Conservation (phyloP, 2,888 invertebrate species). For the Pilophorus perplexus region DNA sequence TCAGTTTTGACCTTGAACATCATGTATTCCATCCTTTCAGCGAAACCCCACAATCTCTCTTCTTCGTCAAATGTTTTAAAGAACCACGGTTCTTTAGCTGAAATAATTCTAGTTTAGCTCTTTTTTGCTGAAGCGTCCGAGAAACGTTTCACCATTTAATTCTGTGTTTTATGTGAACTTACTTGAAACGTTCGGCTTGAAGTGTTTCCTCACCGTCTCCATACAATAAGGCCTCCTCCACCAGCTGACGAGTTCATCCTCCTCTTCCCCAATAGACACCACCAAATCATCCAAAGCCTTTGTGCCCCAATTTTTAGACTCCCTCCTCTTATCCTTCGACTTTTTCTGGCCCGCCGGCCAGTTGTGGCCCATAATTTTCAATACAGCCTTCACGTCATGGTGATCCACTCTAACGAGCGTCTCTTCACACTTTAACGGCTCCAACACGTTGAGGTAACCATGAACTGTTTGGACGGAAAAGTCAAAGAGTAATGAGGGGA, state of each 20-base stretch:
- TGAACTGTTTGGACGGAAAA: background rate
- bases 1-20: too few species aligned
- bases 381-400: constrained; percentile 36
- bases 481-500: constrained; percentile 23
- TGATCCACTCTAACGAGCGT: constrained; percentile 38
- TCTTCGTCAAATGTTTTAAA: constrained; percentile 25
- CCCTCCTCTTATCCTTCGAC: background rate
- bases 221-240: constrained; percentile 15
- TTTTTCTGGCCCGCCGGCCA: constrained; percentile 30
- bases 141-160: background rate
- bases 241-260: constrained; percentile 34
- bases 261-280: background rate
- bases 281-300: constrained; percentile 25
- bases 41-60: constrained; percentile 28
- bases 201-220: constrained; percentile 9
- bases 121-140: too few species aligned
- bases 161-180: background rate
- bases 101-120: background rate
- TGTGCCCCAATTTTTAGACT: constrained; percentile 16
- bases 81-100: constrained; percentile 7
- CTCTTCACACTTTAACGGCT: constrained; percentile 37
- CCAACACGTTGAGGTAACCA: constrained; percentile 25
- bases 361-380: constrained; percentile 40
- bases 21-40: constrained; percentile 12
- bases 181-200: background rate